Base-by-base conservation (phyloP, 2,113 vertebrate species). In the Psephotus haematonotus region DNA sequence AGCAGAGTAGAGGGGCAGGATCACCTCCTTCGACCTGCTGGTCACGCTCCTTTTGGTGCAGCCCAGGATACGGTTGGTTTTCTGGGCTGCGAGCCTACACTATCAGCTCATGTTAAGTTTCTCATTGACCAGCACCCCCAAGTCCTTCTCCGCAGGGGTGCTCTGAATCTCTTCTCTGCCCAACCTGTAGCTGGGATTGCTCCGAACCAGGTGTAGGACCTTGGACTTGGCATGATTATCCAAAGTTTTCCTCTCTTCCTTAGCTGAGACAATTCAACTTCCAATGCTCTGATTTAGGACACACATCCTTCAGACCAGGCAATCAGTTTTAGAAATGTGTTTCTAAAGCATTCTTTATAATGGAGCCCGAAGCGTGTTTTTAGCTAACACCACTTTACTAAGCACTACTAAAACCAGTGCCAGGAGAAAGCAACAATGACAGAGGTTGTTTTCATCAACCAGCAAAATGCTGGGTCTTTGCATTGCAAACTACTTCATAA, bases 361-460 rank as follows among this genome's bases (percentile, higher is more conserved):
- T 0, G 18, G 63, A 64, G 10, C 13, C 57, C 3, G 0, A 49
- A 39, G 44, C 1, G 4, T 8, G 18, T 17, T 78, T 69, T 67
- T 10, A 39, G 31, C 27, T 69, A 29, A 11, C 28, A 16, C 11
- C 28, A 33, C 0, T 0, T 33, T 44, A 41, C 27, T 2, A 37
- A 43, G 33, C 8, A 16, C 59, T 35, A n/a, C 15, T 17, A 44
- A 17, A 72, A 69, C 0, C 5, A 1, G 39, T 39, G 77, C 17
- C 60, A 65, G 72, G 68, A 57, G 35, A 55, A 75, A 60, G 72
- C 44, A 55, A 44, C 44, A 2, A 1, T 5, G 31, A 41, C 15
- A 70, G n/a, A 80, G 17, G 24, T 39, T 79, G 18, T 27, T 86
- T 53, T 28, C 71, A 88, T 22, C 13, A 25, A 43, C 18, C 53